These are phyloP conservation scores for Arrhopalites spinosus DNA, from an alignment of 2,888 invertebrate genomes.

Conservation along the genomic window DNA sequence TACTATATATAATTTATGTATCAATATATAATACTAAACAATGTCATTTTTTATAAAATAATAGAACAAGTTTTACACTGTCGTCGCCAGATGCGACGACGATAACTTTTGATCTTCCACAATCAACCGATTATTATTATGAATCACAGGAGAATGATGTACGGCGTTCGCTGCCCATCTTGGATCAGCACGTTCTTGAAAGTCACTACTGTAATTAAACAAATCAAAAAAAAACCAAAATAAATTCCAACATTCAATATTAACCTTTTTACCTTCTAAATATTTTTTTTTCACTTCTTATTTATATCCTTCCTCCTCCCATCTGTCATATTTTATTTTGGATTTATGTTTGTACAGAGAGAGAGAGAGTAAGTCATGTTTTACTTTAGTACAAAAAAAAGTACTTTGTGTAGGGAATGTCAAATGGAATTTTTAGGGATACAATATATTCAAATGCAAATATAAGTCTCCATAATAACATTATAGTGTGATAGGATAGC, in stretches of 20 bases:
- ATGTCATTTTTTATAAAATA: conserved; percentile 30
- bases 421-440: too few relatives aligned
- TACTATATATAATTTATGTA: conserved; percentile 25
- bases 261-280: not conserved
- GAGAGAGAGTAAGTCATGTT: not conserved
- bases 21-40: conserved; percentile 30
- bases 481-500: too few relatives aligned
- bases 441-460: too few relatives aligned
- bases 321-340: not conserved
- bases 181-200: conserved; percentile 33
- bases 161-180: conserved; percentile 38
- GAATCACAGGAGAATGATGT: conserved; percentile 36
- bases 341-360: not conserved
- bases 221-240: conserved; percentile 5
- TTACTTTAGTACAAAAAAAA: not conserved
- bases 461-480: too few relatives aligned
- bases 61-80: conserved; percentile 33
- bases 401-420: too few relatives aligned
- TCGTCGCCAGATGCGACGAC: conserved; percentile 32
- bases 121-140: conserved; percentile 32
- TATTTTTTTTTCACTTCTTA: not conserved
- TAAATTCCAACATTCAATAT: conserved; percentile 5
- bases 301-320: not conserved
- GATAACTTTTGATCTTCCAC: conserved; percentile 36
- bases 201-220: conserved; percentile 22